A percentile compares a stretch with the other conserved stretches of the same genome.
phyloP scores from a whole-genome alignment of 2,888 invertebrate genomes.

The Galerucella calmariensis region DNA sequence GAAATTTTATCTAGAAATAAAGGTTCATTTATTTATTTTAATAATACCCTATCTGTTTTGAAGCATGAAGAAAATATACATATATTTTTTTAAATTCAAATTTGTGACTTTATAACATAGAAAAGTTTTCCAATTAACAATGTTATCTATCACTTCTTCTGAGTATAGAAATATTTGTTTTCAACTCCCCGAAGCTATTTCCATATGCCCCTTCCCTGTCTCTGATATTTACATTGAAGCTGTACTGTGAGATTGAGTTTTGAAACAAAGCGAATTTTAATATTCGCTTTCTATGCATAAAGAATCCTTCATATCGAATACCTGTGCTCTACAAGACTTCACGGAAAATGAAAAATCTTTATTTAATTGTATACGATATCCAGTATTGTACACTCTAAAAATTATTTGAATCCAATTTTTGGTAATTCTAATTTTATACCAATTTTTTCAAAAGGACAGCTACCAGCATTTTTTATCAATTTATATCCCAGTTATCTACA shows the following conservation, averaged over 20 bases:
- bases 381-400: slow-evolving; percentile 9
- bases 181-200: background rate
- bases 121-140: background rate
- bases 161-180: slow-evolving; percentile 3
- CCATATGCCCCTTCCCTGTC: slow-evolving; percentile 45
- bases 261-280: slow-evolving; percentile 64
- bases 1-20: too few species aligned
- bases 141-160: background rate
- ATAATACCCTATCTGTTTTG: too few species aligned
- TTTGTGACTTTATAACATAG: background rate
- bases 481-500: too few species aligned
- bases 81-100: background rate
- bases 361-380: slow-evolving; percentile 33
- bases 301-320: slow-evolving; percentile 58
- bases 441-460: too few species aligned
- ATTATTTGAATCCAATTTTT: background rate
- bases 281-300: slow-evolving; percentile 61
- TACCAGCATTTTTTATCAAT: too few species aligned
- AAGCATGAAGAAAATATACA: too few species aligned
- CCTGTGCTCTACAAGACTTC: slow-evolving; percentile 51
- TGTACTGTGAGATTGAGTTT: slow-evolving; percentile 63
- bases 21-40: too few species aligned
- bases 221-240: slow-evolving; percentile 62
- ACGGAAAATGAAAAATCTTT: slow-evolving; percentile 42
- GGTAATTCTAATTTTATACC: too few species aligned